Evolutionary conservation across 2,888 invertebrate genomes (phyloP), one percentile per base, ranked within the genome.

Genomic region (Tanypteryx hageni): DNA sequence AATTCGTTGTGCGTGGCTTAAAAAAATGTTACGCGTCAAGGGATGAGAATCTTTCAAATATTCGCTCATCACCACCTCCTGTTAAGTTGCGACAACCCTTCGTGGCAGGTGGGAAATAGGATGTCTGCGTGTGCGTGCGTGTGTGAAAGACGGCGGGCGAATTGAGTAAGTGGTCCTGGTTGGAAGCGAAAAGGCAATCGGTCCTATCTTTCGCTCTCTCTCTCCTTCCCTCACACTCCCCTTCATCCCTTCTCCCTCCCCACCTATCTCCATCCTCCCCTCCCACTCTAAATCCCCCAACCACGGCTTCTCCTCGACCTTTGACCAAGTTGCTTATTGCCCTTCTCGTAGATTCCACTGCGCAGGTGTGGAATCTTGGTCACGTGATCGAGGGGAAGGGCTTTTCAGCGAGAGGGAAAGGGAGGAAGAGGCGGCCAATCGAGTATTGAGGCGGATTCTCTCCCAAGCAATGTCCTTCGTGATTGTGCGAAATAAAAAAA

Each of bases 271-370:
- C 44, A 83, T 57, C 83, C n/a, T 57, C 31, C 86, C 31, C 18
- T 64, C 64, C 89, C 61, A 44, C 27, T 27, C 22, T 76, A 76
- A 76, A 89, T 58, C 68, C 44, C 68, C 89, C 89, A 64, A 61
- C 89, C 89, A 68, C 64, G 61, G 86, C 86, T 61, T 86, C 89
- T 89, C 89, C 89, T 89, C 89, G 89, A 89, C 89, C 89, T 89
- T 89, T 89, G 89, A 89, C 89, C 89, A 89, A 89, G 89, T 89
- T 89, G 64, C 89, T 89, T 68, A 89, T 89, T 89, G 89, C 89
- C 89, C 89, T 89, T 89, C 89, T 64, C 89, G 89, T 89, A 86
- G 89, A 89, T 89, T 89, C 89, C 89, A 89, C 89, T 44, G 64
- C 89, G 64, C 64, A 64, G 89, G 64, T 64, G 89, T 89, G 89